Conservation (phyloP, 1,140 invertebrate species). For the Neotoxoptera formosana region DNA sequence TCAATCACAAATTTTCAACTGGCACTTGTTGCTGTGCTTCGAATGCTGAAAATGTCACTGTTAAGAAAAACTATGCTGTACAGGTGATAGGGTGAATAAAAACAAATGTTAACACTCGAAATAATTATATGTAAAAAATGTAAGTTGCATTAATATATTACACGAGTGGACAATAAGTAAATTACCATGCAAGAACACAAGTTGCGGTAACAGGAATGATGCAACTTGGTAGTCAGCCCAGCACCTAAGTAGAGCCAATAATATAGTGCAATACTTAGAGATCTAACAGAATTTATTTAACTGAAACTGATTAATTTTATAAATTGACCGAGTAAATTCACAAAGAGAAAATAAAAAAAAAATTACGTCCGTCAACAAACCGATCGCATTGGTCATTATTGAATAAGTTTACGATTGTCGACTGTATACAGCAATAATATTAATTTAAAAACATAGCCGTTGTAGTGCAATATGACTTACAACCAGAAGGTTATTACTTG, state of each 20-base stretch:
- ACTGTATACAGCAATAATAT: neutral
- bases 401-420: neutral
- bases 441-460: neutral
- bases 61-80: neutral
- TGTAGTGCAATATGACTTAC: neutral
- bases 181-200: neutral
- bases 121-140: neutral
- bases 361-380: neutral
- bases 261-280: neutral
- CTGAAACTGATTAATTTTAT: neutral
- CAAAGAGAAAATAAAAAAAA: neutral
- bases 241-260: neutral
- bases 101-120: neutral
- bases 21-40: neutral
- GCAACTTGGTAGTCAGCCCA: neutral
- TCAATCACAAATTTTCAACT: neutral
- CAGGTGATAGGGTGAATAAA: neutral
- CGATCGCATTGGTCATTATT: neutral
- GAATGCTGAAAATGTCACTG: neutral
- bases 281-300: neutral
- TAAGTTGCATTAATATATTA: neutral
- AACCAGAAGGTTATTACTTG: neutral
- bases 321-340: neutral
- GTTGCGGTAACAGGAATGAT: neutral
- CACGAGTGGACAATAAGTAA: neutral